Conservation (phyloP, 2,888 invertebrate species). For the Drosophila pegasa region DNA sequence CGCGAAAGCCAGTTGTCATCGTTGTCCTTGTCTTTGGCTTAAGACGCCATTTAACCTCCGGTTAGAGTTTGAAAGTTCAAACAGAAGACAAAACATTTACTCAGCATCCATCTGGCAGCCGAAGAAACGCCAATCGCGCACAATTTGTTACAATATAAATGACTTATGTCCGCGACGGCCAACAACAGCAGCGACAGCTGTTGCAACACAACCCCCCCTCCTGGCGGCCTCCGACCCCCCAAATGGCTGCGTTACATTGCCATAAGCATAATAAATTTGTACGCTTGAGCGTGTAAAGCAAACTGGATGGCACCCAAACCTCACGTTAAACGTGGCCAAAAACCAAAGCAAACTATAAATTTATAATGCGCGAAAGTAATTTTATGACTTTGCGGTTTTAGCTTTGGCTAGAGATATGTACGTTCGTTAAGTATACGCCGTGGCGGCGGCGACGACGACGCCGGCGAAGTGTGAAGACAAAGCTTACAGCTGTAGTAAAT, state of each 20-base stretch:
- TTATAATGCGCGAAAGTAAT: conserved; percentile 84
- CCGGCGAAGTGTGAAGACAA: conserved; percentile 49
- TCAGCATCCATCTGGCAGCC: conserved; percentile 60
- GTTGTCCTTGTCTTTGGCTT: conserved; percentile 7
- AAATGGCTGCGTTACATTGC: conserved; percentile 39
- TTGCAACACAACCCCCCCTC: conserved; percentile 56
- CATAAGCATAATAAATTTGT: conserved; percentile 83
- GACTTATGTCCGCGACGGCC: conserved; percentile 74
- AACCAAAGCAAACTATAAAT: conserved; percentile 81
- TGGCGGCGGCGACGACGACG: neutral
- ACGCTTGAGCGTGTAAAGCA: conserved; percentile 78
- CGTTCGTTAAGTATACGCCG: conserved; percentile 35
- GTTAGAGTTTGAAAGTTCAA: conserved; percentile 58
- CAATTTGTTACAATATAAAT: conserved; percentile 82
- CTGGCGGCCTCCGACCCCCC: neutral
- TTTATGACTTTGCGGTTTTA: conserved; percentile 84
- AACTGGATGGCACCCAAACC: conserved; percentile 28
- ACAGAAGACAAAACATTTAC: conserved; percentile 70
- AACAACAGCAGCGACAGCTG: conserved; percentile 58
- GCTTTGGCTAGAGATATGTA: conserved; percentile 58
- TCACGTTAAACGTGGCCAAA: conserved; percentile 29
- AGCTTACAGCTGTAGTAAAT: conserved; percentile 64
- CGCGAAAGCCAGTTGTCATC: conserved; percentile 48
- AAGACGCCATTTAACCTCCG: conserved; percentile 70
- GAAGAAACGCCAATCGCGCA: conserved; percentile 73